These are phyloP conservation scores for Lynx canadensis DNA, from an alignment of 2,113 vertebrate species.

Conservation along the genomic window DNA sequence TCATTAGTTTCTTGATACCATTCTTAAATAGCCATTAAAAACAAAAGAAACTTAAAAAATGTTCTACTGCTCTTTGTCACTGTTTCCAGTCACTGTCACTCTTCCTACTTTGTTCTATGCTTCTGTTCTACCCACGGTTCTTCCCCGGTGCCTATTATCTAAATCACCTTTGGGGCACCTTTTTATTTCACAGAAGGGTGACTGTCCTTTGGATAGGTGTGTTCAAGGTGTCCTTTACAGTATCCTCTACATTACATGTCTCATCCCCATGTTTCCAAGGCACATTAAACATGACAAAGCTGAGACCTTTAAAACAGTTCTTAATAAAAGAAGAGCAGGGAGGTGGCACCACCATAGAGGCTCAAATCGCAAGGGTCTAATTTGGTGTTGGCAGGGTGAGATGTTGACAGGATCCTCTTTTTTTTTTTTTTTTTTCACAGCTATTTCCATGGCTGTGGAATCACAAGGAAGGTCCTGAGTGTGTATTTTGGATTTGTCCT, in stretches of 20 bases:
- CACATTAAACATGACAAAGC: neutral
- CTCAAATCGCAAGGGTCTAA: neutral
- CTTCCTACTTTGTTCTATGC: neutral
- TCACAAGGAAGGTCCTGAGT: conserved; percentile 34
- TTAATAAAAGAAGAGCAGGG: neutral
- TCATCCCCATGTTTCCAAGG: neutral
- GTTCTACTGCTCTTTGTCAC: neutral
- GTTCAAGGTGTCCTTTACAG: neutral
- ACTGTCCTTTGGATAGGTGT: neutral
- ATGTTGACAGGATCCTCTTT: conserved; percentile 3
- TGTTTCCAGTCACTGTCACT: neutral
- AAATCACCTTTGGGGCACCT: neutral
- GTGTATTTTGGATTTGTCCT: conserved; percentile 74
- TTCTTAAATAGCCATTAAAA: conserved; percentile 17
- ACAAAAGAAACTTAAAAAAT: neutral
- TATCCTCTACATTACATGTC: neutral
- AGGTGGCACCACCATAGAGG: neutral
- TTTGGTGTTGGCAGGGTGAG: conserved; percentile 34
- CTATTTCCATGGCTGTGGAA: conserved; percentile 61
- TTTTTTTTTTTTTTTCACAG: neutral
- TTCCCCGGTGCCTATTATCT: neutral
- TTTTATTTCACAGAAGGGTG: neutral
- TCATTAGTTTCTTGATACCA: neutral
- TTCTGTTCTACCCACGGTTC: neutral
- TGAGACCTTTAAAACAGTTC: neutral